phyloP scores from a whole-genome alignment of 1,140 invertebrate species.

The Schlechtendalia chinensis region DNA sequence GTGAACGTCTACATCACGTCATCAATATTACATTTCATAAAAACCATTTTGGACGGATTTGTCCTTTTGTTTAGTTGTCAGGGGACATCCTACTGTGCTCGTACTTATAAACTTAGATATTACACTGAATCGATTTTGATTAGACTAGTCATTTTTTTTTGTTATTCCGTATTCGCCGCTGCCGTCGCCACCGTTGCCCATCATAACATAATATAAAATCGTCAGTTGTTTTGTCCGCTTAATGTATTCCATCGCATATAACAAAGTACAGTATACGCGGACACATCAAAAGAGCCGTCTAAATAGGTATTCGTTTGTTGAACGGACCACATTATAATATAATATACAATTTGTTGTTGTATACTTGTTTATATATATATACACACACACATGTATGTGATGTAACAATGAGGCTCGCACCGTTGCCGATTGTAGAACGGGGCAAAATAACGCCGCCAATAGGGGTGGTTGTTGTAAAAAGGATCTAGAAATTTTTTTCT shows the following conservation, averaged over 20 bases:
- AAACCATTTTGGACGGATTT: too few species aligned
- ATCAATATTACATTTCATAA: too few species aligned
- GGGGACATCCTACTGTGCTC: not conserved
- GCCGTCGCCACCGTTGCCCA: not conserved
- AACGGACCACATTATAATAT: not conserved
- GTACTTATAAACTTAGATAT: constrained; percentile 5
- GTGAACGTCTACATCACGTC: too few species aligned
- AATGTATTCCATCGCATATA: not conserved
- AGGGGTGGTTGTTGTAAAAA: constrained; percentile 17
- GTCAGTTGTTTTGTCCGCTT: constrained; percentile 11
- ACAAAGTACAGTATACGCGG: not conserved
- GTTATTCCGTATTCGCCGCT: not conserved
- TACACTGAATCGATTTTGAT: not conserved
- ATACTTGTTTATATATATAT: not conserved
- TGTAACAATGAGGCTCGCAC: not conserved
- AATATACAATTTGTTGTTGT: not conserved
- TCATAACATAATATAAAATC: not conserved
- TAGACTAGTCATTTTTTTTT: not conserved
- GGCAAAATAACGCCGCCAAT: constrained; percentile 3
- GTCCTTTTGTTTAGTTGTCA: constrained; percentile 19
- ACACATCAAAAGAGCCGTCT: constrained; percentile 27
- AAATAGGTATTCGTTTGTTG: not conserved
- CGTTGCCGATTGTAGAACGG: not conserved
- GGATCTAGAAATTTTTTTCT: constrained; percentile 16
- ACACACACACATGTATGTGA: too few species aligned